These are phyloP conservation scores for Pristionchus fissidentatus DNA, from an alignment of 2,888 invertebrate species.

Conservation along the genomic window DNA sequence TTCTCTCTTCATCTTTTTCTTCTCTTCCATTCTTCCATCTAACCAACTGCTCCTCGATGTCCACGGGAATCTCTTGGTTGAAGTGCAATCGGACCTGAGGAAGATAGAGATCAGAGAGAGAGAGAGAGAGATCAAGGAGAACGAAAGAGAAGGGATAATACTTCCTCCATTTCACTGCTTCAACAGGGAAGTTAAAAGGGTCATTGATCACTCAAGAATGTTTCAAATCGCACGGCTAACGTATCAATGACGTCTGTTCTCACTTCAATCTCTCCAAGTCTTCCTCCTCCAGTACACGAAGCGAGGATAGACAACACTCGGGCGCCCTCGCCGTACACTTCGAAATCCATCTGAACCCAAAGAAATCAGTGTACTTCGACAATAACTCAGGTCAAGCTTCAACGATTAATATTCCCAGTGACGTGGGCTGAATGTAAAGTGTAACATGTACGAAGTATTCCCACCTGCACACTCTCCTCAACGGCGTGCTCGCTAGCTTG, in stretches of 20 bases:
- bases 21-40: not conserved
- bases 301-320: conserved; percentile 4
- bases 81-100: conserved; percentile 44
- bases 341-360: conserved; percentile 45
- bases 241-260: not conserved
- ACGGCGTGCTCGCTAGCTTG: conserved; percentile 11
- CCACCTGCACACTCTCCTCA: conserved; percentile 38
- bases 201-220: not conserved
- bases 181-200: conserved; percentile 1
- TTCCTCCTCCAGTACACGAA: conserved; percentile 43
- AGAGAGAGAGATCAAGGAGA: not conserved
- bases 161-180: not conserved
- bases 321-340: conserved; percentile 41
- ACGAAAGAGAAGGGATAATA: not conserved
- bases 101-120: not conserved
- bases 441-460: not conserved
- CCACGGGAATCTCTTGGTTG: not conserved
- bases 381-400: no score
- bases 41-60: conserved; percentile 38
- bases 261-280: conserved; percentile 42
- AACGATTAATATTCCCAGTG: not conserved
- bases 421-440: not conserved
- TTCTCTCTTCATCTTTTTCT: not conserved
- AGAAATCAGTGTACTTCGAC: not conserved
- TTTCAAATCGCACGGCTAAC: not conserved